Evolutionary conservation across 2,888 invertebrate species (phyloP).

Genomic region (Gasteruption jaculator): DNA sequence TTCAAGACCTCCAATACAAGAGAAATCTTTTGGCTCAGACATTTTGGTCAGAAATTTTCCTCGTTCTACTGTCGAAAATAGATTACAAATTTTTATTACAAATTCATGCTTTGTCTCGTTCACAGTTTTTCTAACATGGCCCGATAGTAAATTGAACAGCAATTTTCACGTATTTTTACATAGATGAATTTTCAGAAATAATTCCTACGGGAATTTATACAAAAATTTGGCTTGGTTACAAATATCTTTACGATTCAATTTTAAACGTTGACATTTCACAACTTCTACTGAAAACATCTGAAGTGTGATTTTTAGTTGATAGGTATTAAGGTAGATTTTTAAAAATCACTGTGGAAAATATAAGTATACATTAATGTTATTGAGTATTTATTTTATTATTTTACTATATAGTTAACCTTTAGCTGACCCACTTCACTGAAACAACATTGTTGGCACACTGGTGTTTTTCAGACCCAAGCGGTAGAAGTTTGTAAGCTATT

Average conservation of each 20-base stretch:
- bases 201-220: background rate
- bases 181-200: background rate
- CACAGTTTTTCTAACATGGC: constrained; percentile 7
- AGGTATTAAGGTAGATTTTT: too few species aligned
- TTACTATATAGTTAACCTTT: too few species aligned
- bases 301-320: too few species aligned
- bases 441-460: too few species aligned
- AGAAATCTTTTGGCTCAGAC: constrained; percentile 40
- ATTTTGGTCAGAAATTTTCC: constrained; percentile 24
- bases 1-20: constrained; percentile 72
- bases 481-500: too few species aligned
- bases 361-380: background rate
- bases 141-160: constrained; percentile 3
- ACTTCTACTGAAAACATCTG: constrained; percentile 3
- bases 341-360: constrained; percentile 2
- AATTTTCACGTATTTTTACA: background rate
- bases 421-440: too few species aligned
- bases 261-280: constrained; percentile 33
- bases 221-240: constrained; percentile 15
- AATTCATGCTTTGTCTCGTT: background rate
- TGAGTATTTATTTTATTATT: too few species aligned
- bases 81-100: background rate
- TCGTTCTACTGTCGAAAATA: background rate
- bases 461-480: too few species aligned
- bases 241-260: constrained; percentile 34